Base-by-base conservation (phyloP, 30 jellyfish, hydroid and myxozoan species). In the Hydractinia echinata region DNA sequence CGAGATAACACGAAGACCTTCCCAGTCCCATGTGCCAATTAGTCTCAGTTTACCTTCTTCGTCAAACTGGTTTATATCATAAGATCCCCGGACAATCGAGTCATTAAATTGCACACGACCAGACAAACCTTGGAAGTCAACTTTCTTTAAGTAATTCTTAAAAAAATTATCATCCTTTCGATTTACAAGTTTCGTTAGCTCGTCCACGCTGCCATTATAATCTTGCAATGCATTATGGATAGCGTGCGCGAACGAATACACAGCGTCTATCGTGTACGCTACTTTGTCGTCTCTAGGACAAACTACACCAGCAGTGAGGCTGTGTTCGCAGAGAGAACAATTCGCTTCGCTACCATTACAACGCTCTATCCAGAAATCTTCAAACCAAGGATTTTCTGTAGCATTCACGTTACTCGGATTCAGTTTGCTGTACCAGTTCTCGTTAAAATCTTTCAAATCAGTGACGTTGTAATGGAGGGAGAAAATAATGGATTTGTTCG, bases 191-290 rank as follows among this genome's bases (percentile, higher is more conserved):
- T 66, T 53, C 30, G 83, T 9, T 60, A 91, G 84, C 76, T 20
- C 10, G 6, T 71, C 11, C 15, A 60, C 58, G 71, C 67, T 81
- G 49, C 79, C 81, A 55, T 48, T 79, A 55, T 89, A 81, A 30
- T 79, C 82, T 4, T 72, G 54, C 30, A 54, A 64, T 11, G 84
- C 81, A 58, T 70, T 67, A 56, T 77, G 92, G 51, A 86, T 73
- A 20, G 97, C 97, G 70, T 80, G 62, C 51, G 97, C 97, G 64
- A 80, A 79, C 20, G 97, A 93, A 52, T 82, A 90, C 5, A 90
- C 87, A 7, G 97, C 95, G 77, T 90, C 97, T 51, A 90, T 90
- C 52, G 83, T 89, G 76, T 85, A 86, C 8, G 95, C 86, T 11
- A 90, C 81, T 61, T 85, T 85, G 84, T 90, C 97, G 51, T 90